Conservation (phyloP, 2,113 vertebrate genomes). For the Boulengeromyrus knoepffleri region DNA sequence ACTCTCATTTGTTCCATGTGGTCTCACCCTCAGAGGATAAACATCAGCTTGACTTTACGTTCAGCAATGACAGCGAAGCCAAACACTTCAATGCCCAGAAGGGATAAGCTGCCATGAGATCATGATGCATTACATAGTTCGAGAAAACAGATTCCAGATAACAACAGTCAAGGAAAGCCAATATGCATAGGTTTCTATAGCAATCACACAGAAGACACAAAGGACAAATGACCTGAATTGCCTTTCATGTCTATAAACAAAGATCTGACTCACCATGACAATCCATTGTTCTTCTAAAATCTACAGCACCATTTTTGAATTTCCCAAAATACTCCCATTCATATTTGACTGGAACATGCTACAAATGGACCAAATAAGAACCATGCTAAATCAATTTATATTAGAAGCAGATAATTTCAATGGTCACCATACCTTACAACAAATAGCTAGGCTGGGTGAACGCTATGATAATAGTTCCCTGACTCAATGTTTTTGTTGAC, state of each 20-base stretch:
- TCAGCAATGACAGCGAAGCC: constrained; percentile 14
- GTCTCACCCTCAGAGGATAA: constrained; percentile 30
- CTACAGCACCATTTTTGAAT: background rate
- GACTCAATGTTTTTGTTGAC: background rate
- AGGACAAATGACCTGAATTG: constrained; percentile 20
- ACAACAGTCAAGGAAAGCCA: constrained; percentile 26
- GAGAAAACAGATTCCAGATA: constrained; percentile 41
- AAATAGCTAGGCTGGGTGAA: background rate
- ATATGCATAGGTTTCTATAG: constrained; percentile 18
- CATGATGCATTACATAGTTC: constrained; percentile 33
- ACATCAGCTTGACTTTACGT: constrained; percentile 31
- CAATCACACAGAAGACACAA: constrained; percentile 3
- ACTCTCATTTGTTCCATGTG: constrained; percentile 34
- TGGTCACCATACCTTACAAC: background rate
- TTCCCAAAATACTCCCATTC: background rate
- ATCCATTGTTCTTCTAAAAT: background rate
- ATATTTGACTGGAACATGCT: background rate
- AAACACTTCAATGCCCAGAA: constrained; percentile 35
- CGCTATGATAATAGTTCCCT: background rate
- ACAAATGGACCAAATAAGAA: background rate
- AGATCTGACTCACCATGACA: background rate
- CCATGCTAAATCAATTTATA: background rate
- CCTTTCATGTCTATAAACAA: background rate
- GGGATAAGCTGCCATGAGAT: constrained; percentile 31
- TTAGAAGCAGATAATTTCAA: background rate